These are phyloP conservation scores for Condylura cristata DNA, from an alignment of 2,113 vertebrate species.

Conservation along the genomic window DNA sequence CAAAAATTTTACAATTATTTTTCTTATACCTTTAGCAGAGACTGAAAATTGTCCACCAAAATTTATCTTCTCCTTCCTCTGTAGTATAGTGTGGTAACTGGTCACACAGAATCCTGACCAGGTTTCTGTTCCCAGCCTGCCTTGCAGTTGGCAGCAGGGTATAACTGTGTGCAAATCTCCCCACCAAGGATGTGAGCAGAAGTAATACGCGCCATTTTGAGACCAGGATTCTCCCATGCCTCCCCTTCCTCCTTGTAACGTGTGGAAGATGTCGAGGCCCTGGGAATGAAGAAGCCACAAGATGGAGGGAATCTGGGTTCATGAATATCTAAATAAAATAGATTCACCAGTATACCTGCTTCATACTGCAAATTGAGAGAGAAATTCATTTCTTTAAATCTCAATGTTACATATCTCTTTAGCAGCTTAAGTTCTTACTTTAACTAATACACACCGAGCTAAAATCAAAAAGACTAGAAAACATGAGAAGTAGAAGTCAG, in stretches of 20 bases:
- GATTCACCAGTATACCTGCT: background rate
- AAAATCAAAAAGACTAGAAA: slow-evolving; percentile 5
- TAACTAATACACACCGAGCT: background rate
- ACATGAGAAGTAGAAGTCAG: background rate
- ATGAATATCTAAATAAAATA: background rate
- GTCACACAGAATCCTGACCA: background rate
- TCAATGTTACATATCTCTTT: background rate
- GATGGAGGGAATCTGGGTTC: background rate
- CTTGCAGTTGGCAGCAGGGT: background rate
- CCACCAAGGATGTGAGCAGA: background rate
- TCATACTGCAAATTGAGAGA: background rate
- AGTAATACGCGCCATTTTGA: background rate
- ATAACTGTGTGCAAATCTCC: background rate
- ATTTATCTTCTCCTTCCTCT: slow-evolving; percentile 26
- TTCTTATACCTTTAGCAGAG: background rate
- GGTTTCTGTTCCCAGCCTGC: background rate
- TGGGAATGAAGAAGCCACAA: background rate
- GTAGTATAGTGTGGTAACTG: background rate
- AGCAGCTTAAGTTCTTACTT: background rate
- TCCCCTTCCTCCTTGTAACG: background rate
- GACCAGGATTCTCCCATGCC: background rate
- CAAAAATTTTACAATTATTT: background rate
- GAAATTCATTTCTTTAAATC: background rate
- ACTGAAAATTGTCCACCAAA: background rate
- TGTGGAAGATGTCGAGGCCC: background rate